A percentile compares a stretch with the other conserved stretches of the same genome.
These are phyloP conservation scores for Esox niger DNA, from an alignment of 2,113 vertebrate genomes.

Conservation along the genomic window DNA sequence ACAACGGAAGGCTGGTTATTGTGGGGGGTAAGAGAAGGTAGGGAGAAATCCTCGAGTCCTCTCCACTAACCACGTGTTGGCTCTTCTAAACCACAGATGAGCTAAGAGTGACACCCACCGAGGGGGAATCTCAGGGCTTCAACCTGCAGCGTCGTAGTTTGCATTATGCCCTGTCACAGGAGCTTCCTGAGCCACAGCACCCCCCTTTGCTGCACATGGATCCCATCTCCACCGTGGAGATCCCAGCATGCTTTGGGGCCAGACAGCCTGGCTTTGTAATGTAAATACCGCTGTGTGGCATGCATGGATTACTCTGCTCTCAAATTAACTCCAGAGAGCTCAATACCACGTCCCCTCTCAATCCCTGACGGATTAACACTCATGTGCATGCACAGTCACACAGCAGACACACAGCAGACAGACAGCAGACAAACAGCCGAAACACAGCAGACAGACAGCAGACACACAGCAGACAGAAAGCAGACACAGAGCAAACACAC, in stretches of 20 bases:
- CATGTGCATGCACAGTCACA: slow-evolving; percentile 1
- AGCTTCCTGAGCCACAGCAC: not conserved
- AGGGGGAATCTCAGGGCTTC: not conserved
- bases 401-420: not conserved
- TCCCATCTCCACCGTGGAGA: slow-evolving; percentile 19
- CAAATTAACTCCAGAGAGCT: slow-evolving; percentile 27
- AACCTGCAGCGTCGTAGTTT: not conserved
- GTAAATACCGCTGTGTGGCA: slow-evolving; percentile 24
- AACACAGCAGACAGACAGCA: too few species aligned
- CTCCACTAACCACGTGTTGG: too few species aligned
- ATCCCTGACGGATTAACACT: slow-evolving; percentile 11
- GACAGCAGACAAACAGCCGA: not conserved
- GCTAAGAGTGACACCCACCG: not conserved
- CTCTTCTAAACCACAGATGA: not conserved
- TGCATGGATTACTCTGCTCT: slow-evolving; percentile 16
- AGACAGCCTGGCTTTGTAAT: slow-evolving; percentile 18
- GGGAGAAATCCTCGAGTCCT: too few species aligned
- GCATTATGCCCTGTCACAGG: too few species aligned
- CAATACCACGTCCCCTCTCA: not conserved
- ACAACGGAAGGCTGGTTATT: too few species aligned
- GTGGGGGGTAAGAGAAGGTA: too few species aligned
- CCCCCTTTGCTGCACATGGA: slow-evolving; percentile 14
- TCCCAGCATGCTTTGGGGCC: not conserved
- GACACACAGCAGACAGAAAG: too few species aligned
- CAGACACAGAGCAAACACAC: too few species aligned